A percentile compares a stretch with the other conserved stretches of the same genome.
These are phyloP conservation scores for Miniopterus natalensis DNA, from an alignment of 2,113 vertebrate species.

Conservation along the genomic window DNA sequence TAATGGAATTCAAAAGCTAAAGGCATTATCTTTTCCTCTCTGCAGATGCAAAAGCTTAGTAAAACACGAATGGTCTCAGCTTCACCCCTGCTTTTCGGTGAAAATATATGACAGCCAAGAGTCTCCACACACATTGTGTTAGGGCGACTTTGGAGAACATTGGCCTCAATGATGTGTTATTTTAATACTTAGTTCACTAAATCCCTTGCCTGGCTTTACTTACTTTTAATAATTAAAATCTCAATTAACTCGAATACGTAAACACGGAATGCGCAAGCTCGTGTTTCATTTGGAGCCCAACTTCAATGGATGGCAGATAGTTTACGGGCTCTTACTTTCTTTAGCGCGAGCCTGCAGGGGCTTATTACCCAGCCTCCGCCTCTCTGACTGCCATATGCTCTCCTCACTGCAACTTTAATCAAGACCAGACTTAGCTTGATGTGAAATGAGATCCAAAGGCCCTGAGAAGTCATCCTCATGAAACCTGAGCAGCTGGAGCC, in stretches of 20 bases:
- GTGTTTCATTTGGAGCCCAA: slow-evolving; percentile 83
- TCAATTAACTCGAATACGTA: slow-evolving; percentile 79
- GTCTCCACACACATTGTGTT: not conserved
- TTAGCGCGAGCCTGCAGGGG: slow-evolving; percentile 82
- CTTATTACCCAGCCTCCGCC: slow-evolving; percentile 79
- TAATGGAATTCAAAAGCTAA: not conserved
- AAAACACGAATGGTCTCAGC: not conserved
- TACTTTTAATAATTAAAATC: slow-evolving; percentile 82
- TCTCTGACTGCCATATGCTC: slow-evolving; percentile 80
- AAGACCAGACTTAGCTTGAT: slow-evolving; percentile 84
- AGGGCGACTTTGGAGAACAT: slow-evolving; percentile 23
- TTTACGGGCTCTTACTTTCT: slow-evolving; percentile 78
- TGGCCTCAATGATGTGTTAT: slow-evolving; percentile 35
- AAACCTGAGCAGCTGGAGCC: slow-evolving; percentile 77
- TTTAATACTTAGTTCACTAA: slow-evolving; percentile 68
- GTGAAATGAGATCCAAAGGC: slow-evolving; percentile 80
- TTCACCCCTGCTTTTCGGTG: not conserved
- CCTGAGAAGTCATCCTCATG: slow-evolving; percentile 79
- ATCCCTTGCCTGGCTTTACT: slow-evolving; percentile 70
- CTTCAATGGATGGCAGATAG: slow-evolving; percentile 84
- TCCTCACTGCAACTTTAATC: slow-evolving; percentile 82
- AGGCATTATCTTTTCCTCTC: not conserved
- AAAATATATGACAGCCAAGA: not conserved
- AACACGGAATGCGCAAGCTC: slow-evolving; percentile 81
- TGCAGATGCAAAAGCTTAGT: slow-evolving; percentile 41